A percentile compares a stretch with the other conserved stretches of the same genome.
Evolutionary conservation across 2,888 invertebrate genomes (phyloP).

Genomic region (Sclerodermus sp.): DNA sequence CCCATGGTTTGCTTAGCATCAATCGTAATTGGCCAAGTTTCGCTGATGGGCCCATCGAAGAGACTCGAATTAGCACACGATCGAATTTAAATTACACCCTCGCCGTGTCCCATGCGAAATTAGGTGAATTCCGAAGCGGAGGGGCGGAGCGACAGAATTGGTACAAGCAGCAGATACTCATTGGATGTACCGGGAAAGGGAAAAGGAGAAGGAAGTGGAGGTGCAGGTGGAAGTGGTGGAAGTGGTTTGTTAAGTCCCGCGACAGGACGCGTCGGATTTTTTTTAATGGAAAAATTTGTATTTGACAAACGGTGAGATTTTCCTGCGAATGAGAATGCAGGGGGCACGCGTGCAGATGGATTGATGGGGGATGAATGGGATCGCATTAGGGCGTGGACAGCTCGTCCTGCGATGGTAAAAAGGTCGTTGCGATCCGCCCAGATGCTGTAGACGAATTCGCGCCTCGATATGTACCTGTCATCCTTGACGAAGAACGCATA

Average conservation of each 20-base stretch:
- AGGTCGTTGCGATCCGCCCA: conserved; percentile 14
- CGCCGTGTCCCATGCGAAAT: too few relatives aligned
- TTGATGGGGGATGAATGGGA: neutral
- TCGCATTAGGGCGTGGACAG: neutral
- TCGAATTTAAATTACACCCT: too few relatives aligned
- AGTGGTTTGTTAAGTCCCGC: neutral
- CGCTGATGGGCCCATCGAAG: neutral
- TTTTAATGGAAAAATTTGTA: conserved; percentile 16
- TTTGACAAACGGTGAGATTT: conserved; percentile 28
- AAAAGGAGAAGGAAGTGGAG: neutral
- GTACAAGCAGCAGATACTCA: too few relatives aligned
- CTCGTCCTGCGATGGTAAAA: conserved; percentile 17
- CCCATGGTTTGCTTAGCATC: conserved; percentile 5
- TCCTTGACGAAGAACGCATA: neutral
- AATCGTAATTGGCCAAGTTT: conserved; percentile 1
- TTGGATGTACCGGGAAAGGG: neutral
- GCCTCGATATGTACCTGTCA: conserved; percentile 5
- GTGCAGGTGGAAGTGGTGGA: neutral
- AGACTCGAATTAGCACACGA: neutral
- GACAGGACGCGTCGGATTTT: too few relatives aligned
- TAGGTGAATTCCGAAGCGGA: too few relatives aligned
- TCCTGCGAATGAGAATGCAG: too few relatives aligned
- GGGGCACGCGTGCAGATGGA: too few relatives aligned
- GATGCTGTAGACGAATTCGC: conserved; percentile 2
- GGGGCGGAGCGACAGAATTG: too few relatives aligned